Conservation (phyloP, 2,113 vertebrate genomes). For the Hemichromis elongatus region DNA sequence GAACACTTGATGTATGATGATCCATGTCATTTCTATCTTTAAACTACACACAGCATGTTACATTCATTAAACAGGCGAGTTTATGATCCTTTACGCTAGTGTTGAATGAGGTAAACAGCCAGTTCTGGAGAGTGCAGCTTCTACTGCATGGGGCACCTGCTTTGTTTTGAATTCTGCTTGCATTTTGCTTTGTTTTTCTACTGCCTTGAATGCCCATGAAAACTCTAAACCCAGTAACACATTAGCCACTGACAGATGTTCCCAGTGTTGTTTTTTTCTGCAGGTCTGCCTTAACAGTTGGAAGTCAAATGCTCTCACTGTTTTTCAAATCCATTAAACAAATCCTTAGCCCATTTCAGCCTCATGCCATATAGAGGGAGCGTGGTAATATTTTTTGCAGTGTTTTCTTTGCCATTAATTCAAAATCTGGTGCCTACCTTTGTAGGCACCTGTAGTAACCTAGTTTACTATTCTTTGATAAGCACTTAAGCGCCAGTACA, state of each 20-base stretch:
- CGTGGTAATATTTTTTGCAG: not conserved
- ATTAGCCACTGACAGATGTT: conserved; percentile 36
- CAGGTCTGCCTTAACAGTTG: conserved; percentile 26
- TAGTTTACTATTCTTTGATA: not conserved
- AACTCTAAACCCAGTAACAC: not conserved
- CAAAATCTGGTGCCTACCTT: not conserved
- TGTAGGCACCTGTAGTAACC: not conserved
- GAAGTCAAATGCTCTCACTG: conserved; percentile 24
- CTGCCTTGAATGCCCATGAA: not conserved
- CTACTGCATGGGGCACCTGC: not conserved
- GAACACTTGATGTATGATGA: not conserved
- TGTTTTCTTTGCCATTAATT: not conserved
- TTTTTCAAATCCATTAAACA: conserved; percentile 30
- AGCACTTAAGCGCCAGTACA: not conserved
- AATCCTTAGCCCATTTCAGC: not conserved
- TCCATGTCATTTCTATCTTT: not conserved
- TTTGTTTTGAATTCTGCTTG: not conserved
- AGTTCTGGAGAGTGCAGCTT: not conserved
- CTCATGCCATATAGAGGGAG: not conserved
- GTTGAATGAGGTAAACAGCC: not conserved
- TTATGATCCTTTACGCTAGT: not conserved
- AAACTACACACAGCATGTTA: not conserved
- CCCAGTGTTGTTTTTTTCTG: conserved; percentile 5
- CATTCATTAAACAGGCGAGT: not conserved
- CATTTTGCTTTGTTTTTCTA: not conserved